A percentile compares a stretch with the other conserved stretches of the same genome.
phyloP scores from a whole-genome alignment of 1,140 invertebrate genomes.

The Aricia agestis region DNA sequence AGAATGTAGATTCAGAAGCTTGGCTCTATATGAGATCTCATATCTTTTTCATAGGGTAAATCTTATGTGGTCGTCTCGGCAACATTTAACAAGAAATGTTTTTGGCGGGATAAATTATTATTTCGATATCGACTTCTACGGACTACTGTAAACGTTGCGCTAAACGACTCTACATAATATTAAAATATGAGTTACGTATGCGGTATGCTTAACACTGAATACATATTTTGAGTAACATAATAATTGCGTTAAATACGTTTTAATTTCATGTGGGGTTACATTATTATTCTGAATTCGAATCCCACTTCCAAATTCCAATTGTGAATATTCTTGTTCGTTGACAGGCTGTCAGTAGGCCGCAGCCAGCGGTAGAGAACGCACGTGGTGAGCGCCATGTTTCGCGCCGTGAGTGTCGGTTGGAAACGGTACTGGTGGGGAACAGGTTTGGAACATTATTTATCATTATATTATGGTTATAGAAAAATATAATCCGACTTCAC shows the following conservation, averaged over 20 bases:
- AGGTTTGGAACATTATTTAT: slow-evolving; percentile 50
- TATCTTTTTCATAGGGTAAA: too few relatives aligned
- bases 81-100: too few relatives aligned
- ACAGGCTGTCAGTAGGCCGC: slow-evolving; percentile 48
- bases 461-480: slow-evolving; percentile 17
- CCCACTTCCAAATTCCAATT: slow-evolving; percentile 17
- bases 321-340: neutral
- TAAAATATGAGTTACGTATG: neutral
- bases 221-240: neutral
- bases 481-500: neutral
- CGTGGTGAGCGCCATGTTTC: slow-evolving; percentile 64
- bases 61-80: too few relatives aligned
- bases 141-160: neutral
- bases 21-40: too few relatives aligned
- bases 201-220: too few relatives aligned
- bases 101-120: too few relatives aligned
- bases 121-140: too few relatives aligned
- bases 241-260: neutral
- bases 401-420: slow-evolving; percentile 65
- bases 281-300: slow-evolving; percentile 9
- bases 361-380: slow-evolving; percentile 51
- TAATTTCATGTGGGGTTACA: slow-evolving; percentile 2
- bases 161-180: neutral
- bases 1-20: too few relatives aligned
- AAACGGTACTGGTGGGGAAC: slow-evolving; percentile 74